Percentiles rank a stretch among this genome's conserved stretches.
Conservation (phyloP, 1,140 invertebrate species). For the Saccostrea glomerata region DNA sequence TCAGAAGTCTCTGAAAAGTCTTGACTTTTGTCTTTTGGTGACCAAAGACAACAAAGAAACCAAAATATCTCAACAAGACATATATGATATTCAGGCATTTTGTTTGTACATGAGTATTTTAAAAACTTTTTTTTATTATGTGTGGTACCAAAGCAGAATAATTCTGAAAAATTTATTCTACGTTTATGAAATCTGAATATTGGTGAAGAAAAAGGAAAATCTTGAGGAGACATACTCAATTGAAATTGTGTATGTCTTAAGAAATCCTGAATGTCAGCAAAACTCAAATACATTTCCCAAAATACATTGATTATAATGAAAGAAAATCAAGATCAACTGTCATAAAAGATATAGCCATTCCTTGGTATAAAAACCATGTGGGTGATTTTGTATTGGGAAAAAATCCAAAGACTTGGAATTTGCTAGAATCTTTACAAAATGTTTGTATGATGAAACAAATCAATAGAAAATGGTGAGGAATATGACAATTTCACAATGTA, state of each 20-base stretch:
- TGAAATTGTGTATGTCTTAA: no score
- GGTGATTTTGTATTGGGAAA: no score
- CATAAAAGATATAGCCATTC: no score
- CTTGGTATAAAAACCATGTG: no score
- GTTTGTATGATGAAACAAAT: not conserved
- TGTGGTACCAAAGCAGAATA: not conserved
- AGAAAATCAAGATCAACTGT: no score
- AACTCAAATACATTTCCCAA: no score
- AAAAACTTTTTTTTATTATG: no score
- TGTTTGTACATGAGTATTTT: no score
- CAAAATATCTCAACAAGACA: not conserved
- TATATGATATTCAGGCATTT: not conserved
- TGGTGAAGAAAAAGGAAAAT: not conserved
- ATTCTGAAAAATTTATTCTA: not conserved
- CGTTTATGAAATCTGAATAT: not conserved
- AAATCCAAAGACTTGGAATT: not conserved
- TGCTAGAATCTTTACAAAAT: not conserved
- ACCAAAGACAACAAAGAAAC: not conserved
- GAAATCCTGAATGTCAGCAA: no score
- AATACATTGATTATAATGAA: no score
- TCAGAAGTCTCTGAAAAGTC: not conserved
- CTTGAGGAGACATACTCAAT: not conserved
- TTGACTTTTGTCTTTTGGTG: not conserved
- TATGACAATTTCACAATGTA: not conserved
- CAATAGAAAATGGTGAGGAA: not conserved